A percentile compares a stretch with the other conserved stretches of the same genome.
Evolutionary conservation across 2,888 invertebrate genomes (phyloP).

Genomic region (Caenorhabditis zanzibari): DNA sequence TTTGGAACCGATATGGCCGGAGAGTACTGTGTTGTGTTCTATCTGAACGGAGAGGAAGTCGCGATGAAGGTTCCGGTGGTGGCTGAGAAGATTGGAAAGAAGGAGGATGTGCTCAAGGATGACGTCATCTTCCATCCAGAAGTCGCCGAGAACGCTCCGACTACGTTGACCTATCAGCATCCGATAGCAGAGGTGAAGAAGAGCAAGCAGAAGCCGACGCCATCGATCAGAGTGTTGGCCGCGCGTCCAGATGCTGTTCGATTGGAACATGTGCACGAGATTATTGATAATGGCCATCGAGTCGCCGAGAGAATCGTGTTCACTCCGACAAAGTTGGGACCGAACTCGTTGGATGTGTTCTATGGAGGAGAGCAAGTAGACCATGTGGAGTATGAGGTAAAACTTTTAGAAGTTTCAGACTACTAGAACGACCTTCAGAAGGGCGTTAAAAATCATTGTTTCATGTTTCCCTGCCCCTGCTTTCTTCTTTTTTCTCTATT

Average conservation of each 20-base stretch:
- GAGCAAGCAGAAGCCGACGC: constrained; percentile 19
- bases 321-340: constrained; percentile 59
- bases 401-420: background rate
- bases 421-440: too few relatives aligned
- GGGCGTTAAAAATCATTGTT: constrained; percentile 1
- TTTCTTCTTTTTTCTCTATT: background rate
- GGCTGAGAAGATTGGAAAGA: constrained; percentile 57
- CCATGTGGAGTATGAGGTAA: constrained; percentile 67
- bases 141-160: constrained; percentile 32
- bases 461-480: background rate
- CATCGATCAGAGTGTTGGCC: constrained; percentile 48
- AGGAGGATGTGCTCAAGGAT: constrained; percentile 48
- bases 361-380: constrained; percentile 69
- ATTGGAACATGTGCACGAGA: constrained; percentile 47
- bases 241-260: constrained; percentile 61
- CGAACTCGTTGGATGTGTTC: constrained; percentile 60
- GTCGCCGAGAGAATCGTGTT: constrained; percentile 49
- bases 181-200: constrained; percentile 39
- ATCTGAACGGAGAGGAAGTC: constrained; percentile 62
- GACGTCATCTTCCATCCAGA: constrained; percentile 32
- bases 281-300: constrained; percentile 39
- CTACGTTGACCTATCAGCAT: constrained; percentile 36
- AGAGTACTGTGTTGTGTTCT: constrained; percentile 61
- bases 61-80: constrained; percentile 29
- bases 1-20: constrained; percentile 69